phyloP scores from a whole-genome alignment of 2,797 vertebrate genomes.

The Sciurus carolinensis region DNA sequence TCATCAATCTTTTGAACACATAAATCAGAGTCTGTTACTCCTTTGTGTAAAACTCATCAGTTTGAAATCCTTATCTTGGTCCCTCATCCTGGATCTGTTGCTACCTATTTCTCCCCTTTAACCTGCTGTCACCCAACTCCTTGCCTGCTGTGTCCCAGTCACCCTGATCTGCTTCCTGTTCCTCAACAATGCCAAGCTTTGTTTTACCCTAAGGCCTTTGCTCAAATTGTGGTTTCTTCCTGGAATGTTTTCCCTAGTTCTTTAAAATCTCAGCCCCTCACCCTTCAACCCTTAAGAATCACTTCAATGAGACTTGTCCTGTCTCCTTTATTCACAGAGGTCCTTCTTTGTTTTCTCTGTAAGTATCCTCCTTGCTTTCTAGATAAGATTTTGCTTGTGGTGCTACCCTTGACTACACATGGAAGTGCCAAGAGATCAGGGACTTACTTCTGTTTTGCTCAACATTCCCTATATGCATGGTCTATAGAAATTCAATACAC shows the following conservation, averaged over 20 bases:
- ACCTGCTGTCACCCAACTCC: too few relatives aligned
- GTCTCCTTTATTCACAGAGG: background rate
- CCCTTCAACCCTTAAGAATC: background rate
- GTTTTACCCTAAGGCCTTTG: background rate
- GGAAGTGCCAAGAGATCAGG: background rate
- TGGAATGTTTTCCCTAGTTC: background rate
- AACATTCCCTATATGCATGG: background rate
- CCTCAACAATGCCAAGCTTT: background rate
- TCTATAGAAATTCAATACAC: background rate
- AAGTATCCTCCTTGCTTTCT: background rate
- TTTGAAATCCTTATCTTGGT: background rate
- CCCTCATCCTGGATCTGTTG: too few relatives aligned
- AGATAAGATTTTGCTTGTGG: background rate
- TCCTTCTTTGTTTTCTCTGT: background rate
- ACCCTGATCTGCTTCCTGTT: background rate
- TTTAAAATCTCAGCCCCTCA: background rate
- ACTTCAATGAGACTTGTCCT: background rate
- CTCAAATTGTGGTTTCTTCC: background rate
- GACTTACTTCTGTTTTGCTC: background rate
- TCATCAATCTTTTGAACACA: background rate
- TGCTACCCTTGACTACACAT: fast-evolving
- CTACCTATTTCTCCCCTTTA: background rate
- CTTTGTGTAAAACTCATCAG: background rate
- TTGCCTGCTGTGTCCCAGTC: fast-evolving
- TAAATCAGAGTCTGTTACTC: background rate